Conservation (phyloP, 2,888 invertebrate species). For the Stegophylla sp. region DNA sequence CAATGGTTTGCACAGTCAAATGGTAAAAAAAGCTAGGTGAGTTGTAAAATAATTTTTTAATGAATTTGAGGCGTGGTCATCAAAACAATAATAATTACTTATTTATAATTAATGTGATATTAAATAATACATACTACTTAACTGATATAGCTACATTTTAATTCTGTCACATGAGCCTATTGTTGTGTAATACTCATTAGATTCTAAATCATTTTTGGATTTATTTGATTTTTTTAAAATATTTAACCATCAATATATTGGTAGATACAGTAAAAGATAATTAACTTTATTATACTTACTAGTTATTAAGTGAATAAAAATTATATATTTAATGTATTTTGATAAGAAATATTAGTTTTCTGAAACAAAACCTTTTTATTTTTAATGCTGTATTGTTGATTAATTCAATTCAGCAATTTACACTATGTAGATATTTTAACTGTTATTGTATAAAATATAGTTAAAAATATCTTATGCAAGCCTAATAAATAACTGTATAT, state of each 20-base stretch:
- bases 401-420: too few relatives aligned
- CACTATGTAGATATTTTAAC: neutral
- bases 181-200: neutral
- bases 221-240: too few relatives aligned
- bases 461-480: neutral
- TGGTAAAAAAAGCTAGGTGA: slow-evolving; percentile 53
- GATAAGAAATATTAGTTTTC: too few relatives aligned
- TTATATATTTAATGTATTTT: too few relatives aligned
- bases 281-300: too few relatives aligned
- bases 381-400: too few relatives aligned
- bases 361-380: too few relatives aligned
- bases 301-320: too few relatives aligned
- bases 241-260: too few relatives aligned
- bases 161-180: too few relatives aligned
- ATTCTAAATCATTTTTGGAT: neutral
- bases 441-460: neutral
- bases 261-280: too few relatives aligned
- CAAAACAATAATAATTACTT: neutral
- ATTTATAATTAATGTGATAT: slow-evolving; percentile 13
- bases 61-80: slow-evolving; percentile 21
- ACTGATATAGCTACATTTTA: neutral
- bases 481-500: neutral
- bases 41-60: neutral
- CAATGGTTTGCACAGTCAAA: slow-evolving; percentile 51
- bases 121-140: neutral